Percentiles rank a stretch among this genome's conserved stretches.
These are phyloP conservation scores for Dermochelys coriacea DNA, from an alignment of 2,797 vertebrate species.

Conservation along the genomic window DNA sequence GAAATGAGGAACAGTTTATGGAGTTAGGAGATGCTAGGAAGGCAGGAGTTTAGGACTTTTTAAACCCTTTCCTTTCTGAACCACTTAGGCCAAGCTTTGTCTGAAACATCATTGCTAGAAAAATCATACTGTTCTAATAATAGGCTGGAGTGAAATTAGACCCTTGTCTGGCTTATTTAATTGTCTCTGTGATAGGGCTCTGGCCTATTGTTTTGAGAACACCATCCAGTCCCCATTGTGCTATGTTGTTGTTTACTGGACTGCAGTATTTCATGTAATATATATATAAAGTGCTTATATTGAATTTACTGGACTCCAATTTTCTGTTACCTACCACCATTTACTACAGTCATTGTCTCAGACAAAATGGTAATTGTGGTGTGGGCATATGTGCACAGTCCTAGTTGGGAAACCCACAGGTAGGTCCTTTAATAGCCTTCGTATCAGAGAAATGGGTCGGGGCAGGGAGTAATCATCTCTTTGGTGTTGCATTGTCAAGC, in stretches of 20 bases:
- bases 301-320: background rate
- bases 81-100: background rate
- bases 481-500: fast-evolving
- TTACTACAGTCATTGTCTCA: background rate
- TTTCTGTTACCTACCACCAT: background rate
- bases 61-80: background rate
- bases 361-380: background rate
- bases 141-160: background rate
- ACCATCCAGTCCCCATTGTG: background rate
- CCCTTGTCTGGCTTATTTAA: background rate
- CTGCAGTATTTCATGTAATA: background rate
- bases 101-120: background rate
- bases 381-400: background rate
- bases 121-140: background rate
- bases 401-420: background rate
- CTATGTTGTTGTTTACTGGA: background rate
- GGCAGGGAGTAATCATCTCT: background rate
- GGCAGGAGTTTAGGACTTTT: background rate
- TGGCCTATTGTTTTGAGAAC: background rate
- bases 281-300: background rate
- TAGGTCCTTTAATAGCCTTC: background rate
- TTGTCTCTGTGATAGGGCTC: background rate
- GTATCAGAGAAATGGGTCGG: background rate
- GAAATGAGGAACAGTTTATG: background rate
- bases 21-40: background rate